These are phyloP conservation scores for Hypsopygia costalis DNA, from an alignment of 2,888 invertebrate genomes.

Conservation along the genomic window DNA sequence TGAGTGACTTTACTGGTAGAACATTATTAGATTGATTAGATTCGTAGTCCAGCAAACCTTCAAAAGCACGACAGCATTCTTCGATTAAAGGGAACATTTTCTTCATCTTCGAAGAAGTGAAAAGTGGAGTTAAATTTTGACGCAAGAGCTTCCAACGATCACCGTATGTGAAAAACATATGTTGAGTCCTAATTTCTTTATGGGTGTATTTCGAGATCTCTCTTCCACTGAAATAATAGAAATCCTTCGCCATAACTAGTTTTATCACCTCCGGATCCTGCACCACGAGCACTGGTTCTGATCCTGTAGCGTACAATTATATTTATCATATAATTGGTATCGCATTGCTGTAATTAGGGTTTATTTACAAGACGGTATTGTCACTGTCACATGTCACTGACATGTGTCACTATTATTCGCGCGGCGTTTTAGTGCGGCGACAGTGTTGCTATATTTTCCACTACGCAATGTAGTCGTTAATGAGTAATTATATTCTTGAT, in stretches of 20 bases:
- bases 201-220: constrained; percentile 24
- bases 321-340: no score
- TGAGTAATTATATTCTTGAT: no score
- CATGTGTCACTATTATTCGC: no score
- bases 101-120: constrained; percentile 49
- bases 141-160: constrained; percentile 49
- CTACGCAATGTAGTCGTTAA: no score
- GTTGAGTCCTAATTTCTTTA: constrained; percentile 33
- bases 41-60: constrained; percentile 30
- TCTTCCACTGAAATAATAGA: constrained; percentile 31
- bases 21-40: constrained; percentile 10
- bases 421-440: no score
- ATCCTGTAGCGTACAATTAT: no score
- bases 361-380: no score
- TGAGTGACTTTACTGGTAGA: constrained; percentile 20
- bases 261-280: constrained; percentile 27
- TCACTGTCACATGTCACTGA: no score
- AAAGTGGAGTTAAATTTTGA: constrained; percentile 47
- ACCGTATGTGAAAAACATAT: constrained; percentile 41
- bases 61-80: constrained; percentile 28
- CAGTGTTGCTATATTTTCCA: no score
- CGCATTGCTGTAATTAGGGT: no score
- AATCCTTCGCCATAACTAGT: constrained; percentile 28
- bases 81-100: constrained; percentile 51
- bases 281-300: constrained; percentile 28